Evolutionary conservation across 1,140 invertebrate genomes (phyloP).

Genomic region (Helicoverpa armigera): DNA sequence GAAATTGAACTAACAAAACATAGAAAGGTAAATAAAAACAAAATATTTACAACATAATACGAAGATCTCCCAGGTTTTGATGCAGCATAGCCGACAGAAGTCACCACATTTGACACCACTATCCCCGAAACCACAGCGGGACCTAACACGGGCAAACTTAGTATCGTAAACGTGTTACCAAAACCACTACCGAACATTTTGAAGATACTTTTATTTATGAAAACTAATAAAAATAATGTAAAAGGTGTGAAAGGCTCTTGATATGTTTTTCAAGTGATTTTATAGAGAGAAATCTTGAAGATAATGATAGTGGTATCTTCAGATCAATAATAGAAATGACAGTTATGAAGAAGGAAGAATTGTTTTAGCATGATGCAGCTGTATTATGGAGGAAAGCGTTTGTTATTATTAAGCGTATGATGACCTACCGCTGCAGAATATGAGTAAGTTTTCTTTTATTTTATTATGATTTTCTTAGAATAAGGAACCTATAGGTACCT

Average conservation of each 20-base stretch:
- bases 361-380: too few relatives aligned
- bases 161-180: constrained; percentile 1
- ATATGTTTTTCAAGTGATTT: background rate
- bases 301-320: constrained; percentile 3
- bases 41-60: background rate
- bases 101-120: constrained; percentile 18
- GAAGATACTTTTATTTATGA: background rate
- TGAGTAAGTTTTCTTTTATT: too few relatives aligned
- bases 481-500: too few relatives aligned
- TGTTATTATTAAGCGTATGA: too few relatives aligned
- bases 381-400: too few relatives aligned
- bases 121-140: constrained; percentile 31
- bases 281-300: background rate
- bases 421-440: too few relatives aligned
- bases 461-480: too few relatives aligned
- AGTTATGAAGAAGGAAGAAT: too few relatives aligned
- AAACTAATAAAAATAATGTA: background rate
- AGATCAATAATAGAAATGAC: background rate
- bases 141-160: constrained; percentile 42
- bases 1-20: too few relatives aligned
- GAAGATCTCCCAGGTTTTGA: background rate
- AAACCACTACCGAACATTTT: constrained; percentile 48
- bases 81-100: constrained; percentile 22
- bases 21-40: too few relatives aligned
- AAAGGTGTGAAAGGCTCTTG: background rate